These are phyloP conservation scores for western clawed frog (Xenopus tropicalis) DNA, from an alignment of 2,113 vertebrate species.

Conservation along the genomic window DNA sequence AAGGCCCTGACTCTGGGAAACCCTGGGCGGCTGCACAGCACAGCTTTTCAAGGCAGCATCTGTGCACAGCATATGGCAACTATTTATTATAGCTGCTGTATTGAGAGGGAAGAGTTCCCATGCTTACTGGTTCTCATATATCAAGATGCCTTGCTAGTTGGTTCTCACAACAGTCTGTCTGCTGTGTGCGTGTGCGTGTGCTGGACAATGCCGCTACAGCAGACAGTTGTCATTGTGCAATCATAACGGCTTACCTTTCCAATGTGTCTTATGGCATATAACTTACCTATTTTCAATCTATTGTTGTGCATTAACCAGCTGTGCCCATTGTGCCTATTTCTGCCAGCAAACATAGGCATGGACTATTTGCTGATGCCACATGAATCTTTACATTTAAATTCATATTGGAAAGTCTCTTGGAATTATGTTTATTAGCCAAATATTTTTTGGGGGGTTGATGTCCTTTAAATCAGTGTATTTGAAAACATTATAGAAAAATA, in stretches of 20 bases:
- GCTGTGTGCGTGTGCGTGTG: slow-evolving; percentile 54
- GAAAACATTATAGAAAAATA: no score
- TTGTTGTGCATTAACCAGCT: neutral
- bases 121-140: slow-evolving; percentile 68
- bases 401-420: no score
- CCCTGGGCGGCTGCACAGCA: slow-evolving; percentile 55
- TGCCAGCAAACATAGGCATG: neutral
- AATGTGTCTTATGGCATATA: neutral
- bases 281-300: neutral
- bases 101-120: slow-evolving; percentile 70
- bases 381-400: no score
- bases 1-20: slow-evolving; percentile 55
- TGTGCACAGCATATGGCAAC: slow-evolving; percentile 74
- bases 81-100: slow-evolving; percentile 71
- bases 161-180: slow-evolving; percentile 70
- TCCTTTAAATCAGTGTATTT: no score
- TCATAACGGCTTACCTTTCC: slow-evolving; percentile 51
- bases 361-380: no score
- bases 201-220: slow-evolving; percentile 56
- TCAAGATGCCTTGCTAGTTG: slow-evolving; percentile 64
- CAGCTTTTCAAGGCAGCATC: slow-evolving; percentile 69
- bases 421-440: no score
- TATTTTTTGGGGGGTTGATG: no score
- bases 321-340: neutral
- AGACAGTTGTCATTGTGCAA: slow-evolving; percentile 65